Evolutionary conservation across 2,113 vertebrate species (phyloP), one percentile per base, ranked within the genome.

Genomic region (Scortum barcoo): DNA sequence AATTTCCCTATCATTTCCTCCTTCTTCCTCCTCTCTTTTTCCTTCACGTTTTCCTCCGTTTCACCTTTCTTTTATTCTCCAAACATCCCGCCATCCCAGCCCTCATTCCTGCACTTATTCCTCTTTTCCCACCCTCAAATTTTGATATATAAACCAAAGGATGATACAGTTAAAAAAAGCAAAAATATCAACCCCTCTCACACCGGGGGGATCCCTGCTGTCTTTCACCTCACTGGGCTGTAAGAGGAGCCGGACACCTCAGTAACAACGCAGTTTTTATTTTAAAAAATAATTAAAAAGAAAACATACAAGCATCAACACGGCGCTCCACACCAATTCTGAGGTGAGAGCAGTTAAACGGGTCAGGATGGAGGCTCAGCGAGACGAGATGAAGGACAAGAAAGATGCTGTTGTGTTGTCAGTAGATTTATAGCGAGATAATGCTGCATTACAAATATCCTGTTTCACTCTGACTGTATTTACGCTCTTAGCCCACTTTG

Each of bases 311-410:
- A 48, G 46, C 73, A 54, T 67, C 58, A 88, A 88, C 70, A 50
- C 30, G 6, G 16, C 22, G 80, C 46, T 78, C 44, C 53, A 33
- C 30, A 78, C 75, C 78, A 80, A 86, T 78, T 73, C 71, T 67
- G 56, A 57, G 81, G 81, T 68, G 72, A 76, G 76, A 58, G 80
- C 65, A n/a, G 54, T 46, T 73, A 73, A 70, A 40, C 13, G 50
- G 66, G 70, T 86, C 84, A 65, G 12, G 62, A 61, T n/a, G 54
- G n/a, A 38, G 48, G 44, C 14, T 14, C 42, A 20, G 68, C 3
- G 24, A 46, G 50, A 33, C 22, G 42, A 58, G 17, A 38, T 9
- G 28, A 26, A 28, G 56, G 72, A 68, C 53, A n/a, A 57, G 48
- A 4, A 33, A 19, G 4, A 44, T 51, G 51, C 33, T 46, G 61